Percentiles rank a stretch among this genome's conserved stretches.
phyloP scores from a whole-genome alignment of 1,140 invertebrate species.

The Protaetia brevitarsis region DNA sequence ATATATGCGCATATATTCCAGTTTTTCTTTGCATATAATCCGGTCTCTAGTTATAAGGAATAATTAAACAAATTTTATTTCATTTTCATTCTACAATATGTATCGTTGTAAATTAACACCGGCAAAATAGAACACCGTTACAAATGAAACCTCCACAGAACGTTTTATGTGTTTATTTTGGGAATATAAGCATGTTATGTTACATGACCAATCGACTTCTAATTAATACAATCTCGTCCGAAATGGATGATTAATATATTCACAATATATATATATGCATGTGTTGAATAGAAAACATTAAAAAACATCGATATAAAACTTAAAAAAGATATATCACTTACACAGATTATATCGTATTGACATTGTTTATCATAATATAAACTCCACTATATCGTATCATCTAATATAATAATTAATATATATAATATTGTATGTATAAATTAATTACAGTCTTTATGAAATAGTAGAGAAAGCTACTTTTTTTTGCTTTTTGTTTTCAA shows the following conservation, averaged over 20 bases:
- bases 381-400: background rate
- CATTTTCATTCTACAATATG: no score
- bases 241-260: slow-evolving; percentile 1
- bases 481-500: slow-evolving; percentile 3
- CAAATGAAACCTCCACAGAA: no score
- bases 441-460: slow-evolving; percentile 18
- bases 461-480: slow-evolving; percentile 10
- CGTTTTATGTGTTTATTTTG: slow-evolving; percentile 4
- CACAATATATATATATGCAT: no score
- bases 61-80: no score
- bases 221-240: background rate
- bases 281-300: slow-evolving; percentile 8
- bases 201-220: background rate
- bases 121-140: no score
- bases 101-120: no score
- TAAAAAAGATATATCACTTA: slow-evolving; percentile 17
- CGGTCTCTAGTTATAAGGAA: no score
- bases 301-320: slow-evolving; percentile 10
- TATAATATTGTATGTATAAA: slow-evolving; percentile 5
- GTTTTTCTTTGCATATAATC: no score
- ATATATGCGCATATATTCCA: no score
- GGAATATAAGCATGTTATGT: slow-evolving; percentile 14
- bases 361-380: background rate
- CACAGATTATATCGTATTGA: slow-evolving; percentile 2
- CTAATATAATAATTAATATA: background rate